These are phyloP conservation scores for Cacatua alba DNA, from an alignment of 2,113 vertebrate genomes.

Conservation along the genomic window DNA sequence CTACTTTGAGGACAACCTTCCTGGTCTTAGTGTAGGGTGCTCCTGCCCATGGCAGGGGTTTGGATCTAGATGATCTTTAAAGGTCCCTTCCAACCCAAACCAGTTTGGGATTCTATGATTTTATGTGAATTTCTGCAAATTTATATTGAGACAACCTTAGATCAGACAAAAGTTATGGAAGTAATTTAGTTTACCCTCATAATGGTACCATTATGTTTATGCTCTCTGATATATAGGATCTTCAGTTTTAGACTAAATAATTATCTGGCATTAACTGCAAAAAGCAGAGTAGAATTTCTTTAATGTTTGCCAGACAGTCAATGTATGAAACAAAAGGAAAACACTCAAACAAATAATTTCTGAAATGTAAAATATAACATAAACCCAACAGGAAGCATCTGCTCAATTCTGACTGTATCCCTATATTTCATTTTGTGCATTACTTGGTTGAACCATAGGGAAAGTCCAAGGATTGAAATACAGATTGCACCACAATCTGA, in stretches of 20 bases:
- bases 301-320: neutral
- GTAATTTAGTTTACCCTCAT: neutral
- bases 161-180: neutral
- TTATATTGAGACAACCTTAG: neutral
- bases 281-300: neutral
- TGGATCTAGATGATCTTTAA: neutral
- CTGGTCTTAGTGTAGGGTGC: neutral
- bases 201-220: neutral
- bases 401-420: neutral
- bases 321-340: neutral
- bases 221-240: neutral
- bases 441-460: neutral
- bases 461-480: neutral
- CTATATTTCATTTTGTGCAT: neutral
- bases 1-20: neutral
- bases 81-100: neutral
- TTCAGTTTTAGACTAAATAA: slow-evolving; percentile 1
- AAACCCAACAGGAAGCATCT: neutral
- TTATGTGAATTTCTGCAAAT: neutral
- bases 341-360: neutral
- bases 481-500: neutral
- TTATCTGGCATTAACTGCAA: neutral
- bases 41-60: neutral
- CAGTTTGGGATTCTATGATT: neutral
- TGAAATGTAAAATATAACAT: neutral